A percentile compares a stretch with the other conserved stretches of the same genome.
These are phyloP conservation scores for Zelleria hepariella DNA, from an alignment of 2,888 invertebrate species.

Conservation along the genomic window DNA sequence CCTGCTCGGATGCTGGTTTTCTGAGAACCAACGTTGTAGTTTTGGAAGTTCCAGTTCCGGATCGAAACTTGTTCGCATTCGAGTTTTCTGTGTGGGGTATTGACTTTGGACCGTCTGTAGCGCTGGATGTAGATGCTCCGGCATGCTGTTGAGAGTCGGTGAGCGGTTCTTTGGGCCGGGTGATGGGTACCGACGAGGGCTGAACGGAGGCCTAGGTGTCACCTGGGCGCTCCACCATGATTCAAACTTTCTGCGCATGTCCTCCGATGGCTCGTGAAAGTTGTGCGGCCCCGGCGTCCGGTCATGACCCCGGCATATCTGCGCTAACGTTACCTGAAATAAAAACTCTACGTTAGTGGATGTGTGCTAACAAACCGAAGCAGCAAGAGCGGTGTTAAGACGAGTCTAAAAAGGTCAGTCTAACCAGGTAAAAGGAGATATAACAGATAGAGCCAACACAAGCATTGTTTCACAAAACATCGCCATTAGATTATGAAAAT, in stretches of 20 bases:
- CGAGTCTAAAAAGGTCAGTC: constrained; percentile 67
- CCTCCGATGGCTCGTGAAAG: constrained; percentile 83
- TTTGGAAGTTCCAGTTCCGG: constrained; percentile 97
- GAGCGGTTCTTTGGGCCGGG: constrained; percentile 68
- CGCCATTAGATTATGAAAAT: constrained; percentile 73
- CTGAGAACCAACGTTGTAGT: constrained; percentile 96
- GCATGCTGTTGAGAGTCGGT: constrained; percentile 54
- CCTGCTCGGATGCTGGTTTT: constrained; percentile 97
- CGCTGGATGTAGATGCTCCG: constrained; percentile 78
- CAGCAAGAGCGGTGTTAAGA: constrained; percentile 44
- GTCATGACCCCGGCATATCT: constrained; percentile 85
- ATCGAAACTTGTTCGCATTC: constrained; percentile 97
- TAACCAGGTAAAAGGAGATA: constrained; percentile 62
- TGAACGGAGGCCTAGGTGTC: constrained; percentile 71
- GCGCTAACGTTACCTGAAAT: constrained; percentile 82
- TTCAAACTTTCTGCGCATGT: constrained; percentile 89
- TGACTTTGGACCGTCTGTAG: constrained; percentile 83
- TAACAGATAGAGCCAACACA: constrained; percentile 63
- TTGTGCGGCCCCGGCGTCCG: constrained; percentile 75
- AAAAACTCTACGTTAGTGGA: constrained; percentile 21
- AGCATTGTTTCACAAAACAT: constrained; percentile 71
- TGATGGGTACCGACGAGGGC: constrained; percentile 61
- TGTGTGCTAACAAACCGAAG: neutral
- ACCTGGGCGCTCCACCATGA: constrained; percentile 90
- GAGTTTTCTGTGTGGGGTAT: constrained; percentile 87